A percentile compares a stretch with the other conserved stretches of the same genome.
These are phyloP conservation scores for Endomychus coccineus DNA, from an alignment of 2,888 invertebrate species.

Conservation along the genomic window DNA sequence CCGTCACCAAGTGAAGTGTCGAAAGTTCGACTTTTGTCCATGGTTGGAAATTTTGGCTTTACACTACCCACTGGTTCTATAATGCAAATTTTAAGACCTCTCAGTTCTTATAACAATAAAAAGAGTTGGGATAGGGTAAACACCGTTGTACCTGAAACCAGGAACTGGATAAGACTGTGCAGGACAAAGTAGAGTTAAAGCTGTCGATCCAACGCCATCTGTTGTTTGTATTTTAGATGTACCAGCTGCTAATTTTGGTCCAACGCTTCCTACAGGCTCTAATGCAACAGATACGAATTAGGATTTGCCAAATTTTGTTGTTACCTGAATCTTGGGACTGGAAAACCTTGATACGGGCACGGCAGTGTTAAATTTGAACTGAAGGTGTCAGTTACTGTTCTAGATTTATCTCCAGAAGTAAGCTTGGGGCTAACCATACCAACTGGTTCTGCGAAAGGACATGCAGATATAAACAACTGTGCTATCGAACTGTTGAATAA, in stretches of 20 bases:
- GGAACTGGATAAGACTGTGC: conserved; percentile 62
- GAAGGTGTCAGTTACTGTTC: conserved; percentile 27
- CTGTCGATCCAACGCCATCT: conserved; percentile 21
- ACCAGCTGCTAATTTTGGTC: conserved; percentile 43
- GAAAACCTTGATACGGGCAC: conserved; percentile 62
- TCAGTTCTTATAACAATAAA: not conserved
- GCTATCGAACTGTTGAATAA: too few relatives aligned
- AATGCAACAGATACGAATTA: too few relatives aligned
- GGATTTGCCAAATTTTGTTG: too few relatives aligned
- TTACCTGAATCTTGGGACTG: conserved; percentile 67
- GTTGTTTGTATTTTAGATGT: conserved; percentile 32
- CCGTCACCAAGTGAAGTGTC: conserved; percentile 46
- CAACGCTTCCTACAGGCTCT: conserved; percentile 51
- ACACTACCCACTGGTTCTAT: conserved; percentile 54
- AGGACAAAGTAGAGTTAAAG: conserved; percentile 53
- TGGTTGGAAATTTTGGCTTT: conserved; percentile 55
- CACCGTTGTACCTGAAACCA: conserved; percentile 55
- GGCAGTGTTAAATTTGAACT: conserved; percentile 48
- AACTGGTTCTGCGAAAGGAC: conserved; percentile 60
- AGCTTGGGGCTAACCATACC: conserved; percentile 65
- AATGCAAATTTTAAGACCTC: conserved; percentile 15
- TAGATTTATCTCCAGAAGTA: conserved; percentile 37
- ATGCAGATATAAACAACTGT: too few relatives aligned
- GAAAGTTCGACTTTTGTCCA: conserved; percentile 59
- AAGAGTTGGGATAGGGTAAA: not conserved